Evolutionary conservation across 2,113 vertebrate species (phyloP), one percentile per base, ranked within the genome.

Genomic region (Pygoscelis adeliae): DNA sequence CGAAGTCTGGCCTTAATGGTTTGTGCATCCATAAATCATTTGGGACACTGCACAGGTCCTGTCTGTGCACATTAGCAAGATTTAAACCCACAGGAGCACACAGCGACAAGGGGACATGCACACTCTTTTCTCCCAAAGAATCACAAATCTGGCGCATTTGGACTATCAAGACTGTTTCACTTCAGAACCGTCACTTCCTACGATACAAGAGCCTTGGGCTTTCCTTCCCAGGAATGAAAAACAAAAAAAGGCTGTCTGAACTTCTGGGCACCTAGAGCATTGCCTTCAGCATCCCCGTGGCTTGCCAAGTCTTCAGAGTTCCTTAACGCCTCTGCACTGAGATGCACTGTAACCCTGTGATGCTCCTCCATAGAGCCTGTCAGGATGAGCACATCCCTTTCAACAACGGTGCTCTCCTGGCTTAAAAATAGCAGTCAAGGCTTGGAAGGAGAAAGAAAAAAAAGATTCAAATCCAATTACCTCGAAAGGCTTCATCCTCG

Each of bases 261-360:
- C 62, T 78, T 89, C 74, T 89, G 72, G 84, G 38, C 20, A 93
- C 93, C 88, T 72, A 94, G 90, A 72, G 93, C 80, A 97, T 83
- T 92, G 94, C 95, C 94, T 95, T 95, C 19, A 20, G 94, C 93
- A 94, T 56, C 87, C 91, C 63, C 0, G 3, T 49, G 58, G 73
- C 83, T 83, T 90, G 66, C 82, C 65, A 94, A 86, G 62, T 55
- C 74, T 87, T 83, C 67, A 71, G 89, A 71, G n/a, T 15, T 58
- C 76, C 81, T 81, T 79, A 85, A 89, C 3, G 0, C 15, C 46
- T 76, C 81, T 83, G 74, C 1, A 2, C 44, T 26, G 65, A 86
- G 83, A 71, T 0, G 2, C 0, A 1, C 42, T 38, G 36, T 47
- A 91, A 66, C 20, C 36, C 46, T 63, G 42, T 3, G 4, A 79